Evolutionary conservation across 2,888 invertebrate genomes (phyloP).

Genomic region (Orthosia incerta): DNA sequence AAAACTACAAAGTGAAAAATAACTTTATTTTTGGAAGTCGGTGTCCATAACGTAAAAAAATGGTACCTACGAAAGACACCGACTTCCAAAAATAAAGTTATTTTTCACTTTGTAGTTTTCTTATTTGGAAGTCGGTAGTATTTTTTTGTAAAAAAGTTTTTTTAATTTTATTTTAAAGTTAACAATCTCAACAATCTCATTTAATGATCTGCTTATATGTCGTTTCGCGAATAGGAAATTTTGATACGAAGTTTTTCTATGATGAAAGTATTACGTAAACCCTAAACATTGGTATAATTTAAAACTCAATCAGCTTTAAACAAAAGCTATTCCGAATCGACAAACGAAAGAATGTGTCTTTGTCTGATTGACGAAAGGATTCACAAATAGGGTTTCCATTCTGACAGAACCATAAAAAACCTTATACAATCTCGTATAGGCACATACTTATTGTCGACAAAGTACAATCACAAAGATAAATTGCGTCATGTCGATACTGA

Average conservation of each 20-base stretch:
- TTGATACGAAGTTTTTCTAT: neutral
- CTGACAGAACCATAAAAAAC: constrained; percentile 59
- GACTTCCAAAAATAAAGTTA: too few relatives aligned
- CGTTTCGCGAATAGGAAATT: too few relatives aligned
- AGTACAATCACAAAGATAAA: constrained; percentile 70
- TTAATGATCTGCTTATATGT: too few relatives aligned
- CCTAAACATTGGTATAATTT: neutral
- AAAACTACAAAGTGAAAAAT: too few relatives aligned
- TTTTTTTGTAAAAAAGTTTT: too few relatives aligned
- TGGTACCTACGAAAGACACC: too few relatives aligned
- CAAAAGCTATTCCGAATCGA: constrained; percentile 13
- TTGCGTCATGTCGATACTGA: constrained; percentile 68
- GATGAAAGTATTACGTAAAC: neutral
- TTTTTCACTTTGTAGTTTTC: too few relatives aligned
- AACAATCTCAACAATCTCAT: too few relatives aligned
- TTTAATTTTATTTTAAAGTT: too few relatives aligned
- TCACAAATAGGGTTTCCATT: constrained; percentile 60
- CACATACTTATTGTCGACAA: constrained; percentile 66
- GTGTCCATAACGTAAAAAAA: too few relatives aligned
- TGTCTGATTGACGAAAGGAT: constrained; percentile 45
- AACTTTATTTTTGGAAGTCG: too few relatives aligned
- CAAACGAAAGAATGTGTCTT: constrained; percentile 33
- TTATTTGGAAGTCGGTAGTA: too few relatives aligned
- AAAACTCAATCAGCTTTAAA: constrained; percentile 37
- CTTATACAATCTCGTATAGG: constrained; percentile 67